Evolutionary conservation across 2,888 invertebrate species (phyloP).

Genomic region (Amblyteles armatorius): DNA sequence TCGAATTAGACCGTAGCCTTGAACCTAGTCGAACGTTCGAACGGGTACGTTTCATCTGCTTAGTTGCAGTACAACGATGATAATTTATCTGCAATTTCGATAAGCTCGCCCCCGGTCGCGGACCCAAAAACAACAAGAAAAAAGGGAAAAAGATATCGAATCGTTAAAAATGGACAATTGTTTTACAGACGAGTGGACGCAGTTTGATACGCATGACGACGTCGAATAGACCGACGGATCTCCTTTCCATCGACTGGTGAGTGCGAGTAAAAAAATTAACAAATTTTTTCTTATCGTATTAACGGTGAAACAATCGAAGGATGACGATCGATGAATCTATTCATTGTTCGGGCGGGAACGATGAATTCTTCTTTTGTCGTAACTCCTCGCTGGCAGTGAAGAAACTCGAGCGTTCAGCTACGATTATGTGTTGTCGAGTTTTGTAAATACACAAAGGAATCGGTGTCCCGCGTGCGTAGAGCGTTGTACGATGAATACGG

Average conservation of each 20-base stretch:
- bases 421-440: background rate
- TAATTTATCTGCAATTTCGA: background rate
- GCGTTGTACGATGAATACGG: background rate
- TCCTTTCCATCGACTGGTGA: conserved; percentile 78
- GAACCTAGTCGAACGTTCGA: conserved; percentile 40
- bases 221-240: conserved; percentile 71
- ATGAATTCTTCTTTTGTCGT: background rate
- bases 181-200: conserved; percentile 49
- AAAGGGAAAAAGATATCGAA: background rate
- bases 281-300: background rate
- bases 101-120: background rate
- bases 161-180: conserved; percentile 8
- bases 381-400: background rate
- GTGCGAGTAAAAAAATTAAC: conserved; percentile 58
- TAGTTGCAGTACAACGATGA: background rate
- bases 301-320: conserved; percentile 5
- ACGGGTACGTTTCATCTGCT: background rate
- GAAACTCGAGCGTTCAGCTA: background rate
- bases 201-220: conserved; percentile 76
- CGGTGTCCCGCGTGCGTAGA: background rate
- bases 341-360: conserved; percentile 1
- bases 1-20: conserved; percentile 62
- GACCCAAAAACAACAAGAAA: background rate
- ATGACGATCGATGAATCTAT: conserved; percentile 45
- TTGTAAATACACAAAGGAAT: conserved; percentile 41